Conservation (phyloP, 2,888 invertebrate species). For the Dryobotodes eremita region DNA sequence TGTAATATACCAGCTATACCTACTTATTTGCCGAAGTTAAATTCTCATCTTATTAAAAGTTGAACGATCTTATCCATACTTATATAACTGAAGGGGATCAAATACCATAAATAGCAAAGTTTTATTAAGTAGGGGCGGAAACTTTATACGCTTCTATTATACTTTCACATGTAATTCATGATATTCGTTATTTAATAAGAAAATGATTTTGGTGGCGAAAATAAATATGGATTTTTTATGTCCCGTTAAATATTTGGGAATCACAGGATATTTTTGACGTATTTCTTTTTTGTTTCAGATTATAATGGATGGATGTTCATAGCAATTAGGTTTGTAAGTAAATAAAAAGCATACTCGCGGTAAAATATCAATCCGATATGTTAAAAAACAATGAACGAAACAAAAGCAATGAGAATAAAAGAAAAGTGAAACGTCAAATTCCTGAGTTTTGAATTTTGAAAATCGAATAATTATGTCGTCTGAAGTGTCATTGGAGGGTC, state of each 20-base stretch:
- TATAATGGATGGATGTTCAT: slow-evolving; percentile 55
- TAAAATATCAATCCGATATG: background rate
- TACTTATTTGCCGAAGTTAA: slow-evolving; percentile 33
- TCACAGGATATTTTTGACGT: background rate
- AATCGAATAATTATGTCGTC: slow-evolving; percentile 81
- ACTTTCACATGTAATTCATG: slow-evolving; percentile 35
- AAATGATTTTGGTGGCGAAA: slow-evolving; percentile 27
- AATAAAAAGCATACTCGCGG: background rate
- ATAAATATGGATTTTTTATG: background rate
- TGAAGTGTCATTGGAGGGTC: slow-evolving; percentile 87
- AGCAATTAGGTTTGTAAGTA: slow-evolving; percentile 28
- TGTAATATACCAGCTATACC: background rate
- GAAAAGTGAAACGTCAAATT: slow-evolving; percentile 63
- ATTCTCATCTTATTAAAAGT: slow-evolving; percentile 60
- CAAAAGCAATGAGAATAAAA: slow-evolving; percentile 61
- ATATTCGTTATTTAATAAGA: slow-evolving; percentile 9
- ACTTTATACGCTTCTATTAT: slow-evolving; percentile 47
- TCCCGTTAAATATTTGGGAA: background rate
- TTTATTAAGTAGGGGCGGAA: slow-evolving; percentile 49
- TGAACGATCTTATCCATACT: slow-evolving; percentile 58
- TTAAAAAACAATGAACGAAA: slow-evolving; percentile 40
- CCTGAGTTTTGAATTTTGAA: slow-evolving; percentile 55
- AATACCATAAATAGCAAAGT: slow-evolving; percentile 65
- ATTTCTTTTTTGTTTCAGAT: slow-evolving; percentile 64
- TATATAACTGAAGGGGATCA: slow-evolving; percentile 55